These are phyloP conservation scores for Tolypeutes matacus DNA, from an alignment of 2,797 vertebrate species.

Conservation along the genomic window DNA sequence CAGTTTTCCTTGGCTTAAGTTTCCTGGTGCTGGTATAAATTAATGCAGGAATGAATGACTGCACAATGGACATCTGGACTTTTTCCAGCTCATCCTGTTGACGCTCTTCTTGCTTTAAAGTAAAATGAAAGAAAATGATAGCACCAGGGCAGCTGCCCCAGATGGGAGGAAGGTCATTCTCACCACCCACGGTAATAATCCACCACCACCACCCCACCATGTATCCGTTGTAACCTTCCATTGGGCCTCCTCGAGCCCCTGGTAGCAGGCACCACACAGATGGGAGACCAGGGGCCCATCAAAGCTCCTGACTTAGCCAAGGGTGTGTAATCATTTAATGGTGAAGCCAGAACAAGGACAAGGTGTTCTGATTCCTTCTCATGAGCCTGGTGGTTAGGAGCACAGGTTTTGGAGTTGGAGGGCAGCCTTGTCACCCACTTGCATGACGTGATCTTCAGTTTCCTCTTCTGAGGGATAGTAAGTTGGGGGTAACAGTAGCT, in stretches of 20 bases:
- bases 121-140: background rate
- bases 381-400: background rate
- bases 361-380: background rate
- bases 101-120: background rate
- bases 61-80: background rate
- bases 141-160: background rate
- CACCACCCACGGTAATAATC: background rate
- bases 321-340: background rate
- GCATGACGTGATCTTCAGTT: background rate
- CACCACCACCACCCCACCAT: fast-evolving
- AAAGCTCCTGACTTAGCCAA: no score
- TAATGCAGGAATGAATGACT: background rate
- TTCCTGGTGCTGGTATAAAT: background rate
- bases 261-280: background rate
- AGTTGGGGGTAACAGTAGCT: no score
- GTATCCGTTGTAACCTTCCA: background rate
- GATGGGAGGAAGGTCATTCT: background rate
- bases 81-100: background rate
- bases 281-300: fast-evolving
- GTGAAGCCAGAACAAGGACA: background rate
- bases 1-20: background rate
- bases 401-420: background rate
- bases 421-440: background rate
- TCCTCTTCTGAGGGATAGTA: background rate
- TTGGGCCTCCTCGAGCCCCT: background rate